Evolutionary conservation across 2,797 vertebrate genomes (phyloP).

Genomic region (Gymnothorax reevesii): DNA sequence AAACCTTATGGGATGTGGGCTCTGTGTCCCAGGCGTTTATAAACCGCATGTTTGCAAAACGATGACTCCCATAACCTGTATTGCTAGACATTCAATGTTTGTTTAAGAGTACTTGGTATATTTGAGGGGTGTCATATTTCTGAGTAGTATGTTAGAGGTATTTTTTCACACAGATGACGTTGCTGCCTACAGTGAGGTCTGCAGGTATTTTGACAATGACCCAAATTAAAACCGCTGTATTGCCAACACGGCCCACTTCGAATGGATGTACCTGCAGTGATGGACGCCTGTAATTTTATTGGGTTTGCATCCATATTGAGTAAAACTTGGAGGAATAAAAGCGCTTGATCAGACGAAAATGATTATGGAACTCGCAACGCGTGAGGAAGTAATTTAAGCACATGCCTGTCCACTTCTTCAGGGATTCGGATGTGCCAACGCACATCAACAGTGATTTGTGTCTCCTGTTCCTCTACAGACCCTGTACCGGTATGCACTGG

Average conservation of each 20-base stretch:
- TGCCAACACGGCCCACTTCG: too few species aligned
- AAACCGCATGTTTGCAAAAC: not conserved
- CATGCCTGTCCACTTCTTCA: not conserved
- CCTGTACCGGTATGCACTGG: conserved; percentile 86
- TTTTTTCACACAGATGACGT: not conserved
- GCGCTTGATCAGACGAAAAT: too few species aligned
- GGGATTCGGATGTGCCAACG: not conserved
- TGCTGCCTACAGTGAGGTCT: too few species aligned
- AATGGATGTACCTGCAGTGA: too few species aligned
- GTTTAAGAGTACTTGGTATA: not conserved
- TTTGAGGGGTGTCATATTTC: not conserved
- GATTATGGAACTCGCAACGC: too few species aligned
- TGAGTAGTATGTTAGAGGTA: not conserved
- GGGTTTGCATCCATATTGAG: too few species aligned
- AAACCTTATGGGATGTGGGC: not conserved
- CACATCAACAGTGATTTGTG: conserved; percentile 25
- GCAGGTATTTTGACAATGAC: too few species aligned
- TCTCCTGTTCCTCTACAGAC: conserved; percentile 71
- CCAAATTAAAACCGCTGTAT: too few species aligned
- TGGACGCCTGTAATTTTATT: too few species aligned
- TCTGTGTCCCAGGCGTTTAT: not conserved
- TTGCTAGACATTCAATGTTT: not conserved
- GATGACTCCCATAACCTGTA: not conserved
- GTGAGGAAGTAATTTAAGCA: not conserved
- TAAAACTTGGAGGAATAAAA: too few species aligned